Base-by-base conservation (phyloP, 2,113 vertebrate genomes). In the Coregonus clupeaformis region DNA sequence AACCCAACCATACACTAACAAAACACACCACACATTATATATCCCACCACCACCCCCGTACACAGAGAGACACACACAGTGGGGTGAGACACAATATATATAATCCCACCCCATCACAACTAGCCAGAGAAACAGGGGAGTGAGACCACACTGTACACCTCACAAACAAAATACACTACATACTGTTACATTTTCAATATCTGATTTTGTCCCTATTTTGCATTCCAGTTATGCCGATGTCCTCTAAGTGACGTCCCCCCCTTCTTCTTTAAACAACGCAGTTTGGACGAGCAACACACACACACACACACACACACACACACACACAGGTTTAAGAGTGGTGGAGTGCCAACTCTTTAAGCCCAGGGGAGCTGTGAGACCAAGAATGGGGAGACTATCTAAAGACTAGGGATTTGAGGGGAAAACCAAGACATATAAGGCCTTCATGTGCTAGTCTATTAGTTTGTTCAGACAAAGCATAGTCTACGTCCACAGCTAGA, bases 361-460 rank as follows among this genome's bases (percentile, higher is more conserved):
- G 24, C 29, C 62, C 36, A 67, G 42, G 60, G 29, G 73, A 62
- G 42, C 57, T 47, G 63, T 65, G 13, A 30, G 67, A 69, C 29
- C 36, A 27, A 66, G 64, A 66, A 66, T 27, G 64, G 29, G 64
- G 64, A 66, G 29, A 16, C 29, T 20, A 42, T 68, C 30, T 68
- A 32, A 68, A 68, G 30, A 12, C 36, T 42, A 42, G 9, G 9
- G 36, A 42, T 42, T 42, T 36, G 29, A 32, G 65, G 20, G 9
- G 5, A 42, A 42, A 68, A 68, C 29, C 66, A 32, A 32, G 66
- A 42, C 66, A 68, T 68, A 68, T 68, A 68, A 68, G 66, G 66
- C 32, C 66, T 68, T n/a, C 2, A 18, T 42, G 16, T 11, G 66
- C 32, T 36, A 49, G 47, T 16, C 47, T 16, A 49, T 12, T 49